phyloP scores from a whole-genome alignment of 2,888 invertebrate genomes.

The Anarsia innoxiella region DNA sequence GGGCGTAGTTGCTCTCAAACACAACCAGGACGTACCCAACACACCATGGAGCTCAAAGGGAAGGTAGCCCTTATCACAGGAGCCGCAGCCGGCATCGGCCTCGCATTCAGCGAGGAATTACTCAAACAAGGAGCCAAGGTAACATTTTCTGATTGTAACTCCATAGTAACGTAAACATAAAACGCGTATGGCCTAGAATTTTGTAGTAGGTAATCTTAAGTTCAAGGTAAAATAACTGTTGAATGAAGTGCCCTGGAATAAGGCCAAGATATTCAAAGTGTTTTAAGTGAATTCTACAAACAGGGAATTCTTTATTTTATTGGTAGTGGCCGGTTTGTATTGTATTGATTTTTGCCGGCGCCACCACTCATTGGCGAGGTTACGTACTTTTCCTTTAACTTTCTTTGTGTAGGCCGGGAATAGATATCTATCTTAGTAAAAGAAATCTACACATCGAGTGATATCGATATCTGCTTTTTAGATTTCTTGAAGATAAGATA shows the following conservation, averaged over 20 bases:
- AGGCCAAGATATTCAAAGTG: conserved; percentile 23
- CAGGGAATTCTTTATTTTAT: conserved; percentile 1
- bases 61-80: conserved; percentile 84
- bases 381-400: conserved; percentile 29
- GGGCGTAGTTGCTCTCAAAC: conserved; percentile 36
- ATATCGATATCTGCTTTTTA: too few relatives aligned
- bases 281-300: too few relatives aligned
- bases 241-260: conserved; percentile 37
- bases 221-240: conserved; percentile 54
- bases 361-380: conserved; percentile 32
- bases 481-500: too few relatives aligned
- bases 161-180: conserved; percentile 5
- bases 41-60: conserved; percentile 81
- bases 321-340: conserved; percentile 26
- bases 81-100: conserved; percentile 83
- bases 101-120: conserved; percentile 82
- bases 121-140: conserved; percentile 85
- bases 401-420: conserved; percentile 34
- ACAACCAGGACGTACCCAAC: conserved; percentile 4
- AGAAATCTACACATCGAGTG: too few relatives aligned
- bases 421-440: too few relatives aligned
- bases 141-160: conserved; percentile 32
- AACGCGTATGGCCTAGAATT: conserved; percentile 18
- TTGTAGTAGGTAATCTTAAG: conserved; percentile 30
- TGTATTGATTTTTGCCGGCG: conserved; percentile 59